phyloP scores from a whole-genome alignment of 2,888 invertebrate genomes.

The Eupithecia subfuscata region DNA sequence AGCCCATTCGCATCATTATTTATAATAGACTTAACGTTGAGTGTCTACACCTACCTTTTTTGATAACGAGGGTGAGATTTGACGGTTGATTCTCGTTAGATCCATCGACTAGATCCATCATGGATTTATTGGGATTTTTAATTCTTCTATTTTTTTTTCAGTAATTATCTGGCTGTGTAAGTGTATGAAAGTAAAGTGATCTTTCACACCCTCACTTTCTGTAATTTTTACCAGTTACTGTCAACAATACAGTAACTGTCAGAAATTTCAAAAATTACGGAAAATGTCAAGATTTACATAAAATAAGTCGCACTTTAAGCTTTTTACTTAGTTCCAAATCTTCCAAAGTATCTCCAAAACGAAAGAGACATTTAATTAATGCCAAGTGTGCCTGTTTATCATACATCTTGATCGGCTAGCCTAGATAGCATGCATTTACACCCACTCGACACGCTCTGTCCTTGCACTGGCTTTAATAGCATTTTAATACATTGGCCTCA shows the following conservation, averaged over 20 bases:
- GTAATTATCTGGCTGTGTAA: too few relatives aligned
- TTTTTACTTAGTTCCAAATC: not conserved
- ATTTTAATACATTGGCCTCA: conserved; percentile 45
- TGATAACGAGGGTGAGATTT: conserved; percentile 32
- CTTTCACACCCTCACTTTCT: too few relatives aligned
- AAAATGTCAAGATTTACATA: too few relatives aligned
- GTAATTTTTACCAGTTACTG: too few relatives aligned
- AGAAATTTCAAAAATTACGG: too few relatives aligned
- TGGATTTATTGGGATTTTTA: too few relatives aligned
- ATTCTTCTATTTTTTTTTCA: too few relatives aligned
- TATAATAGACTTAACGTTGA: not conserved
- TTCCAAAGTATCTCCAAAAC: not conserved
- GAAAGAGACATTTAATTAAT: not conserved
- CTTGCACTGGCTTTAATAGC: conserved; percentile 48
- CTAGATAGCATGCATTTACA: conserved; percentile 1
- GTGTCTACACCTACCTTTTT: conserved; percentile 1
- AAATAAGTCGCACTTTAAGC: not conserved
- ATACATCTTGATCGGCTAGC: not conserved
- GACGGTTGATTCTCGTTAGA: not conserved
- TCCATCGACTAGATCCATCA: too few relatives aligned
- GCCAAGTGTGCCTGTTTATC: not conserved
- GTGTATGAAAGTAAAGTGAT: too few relatives aligned
- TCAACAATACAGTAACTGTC: too few relatives aligned
- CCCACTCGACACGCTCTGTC: conserved; percentile 35
- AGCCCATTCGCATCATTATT: not conserved